Evolutionary conservation across 30 jellyfish, hydroid and myxozoan genomes (phyloP).

Genomic region (Chironex yamaguchii): DNA sequence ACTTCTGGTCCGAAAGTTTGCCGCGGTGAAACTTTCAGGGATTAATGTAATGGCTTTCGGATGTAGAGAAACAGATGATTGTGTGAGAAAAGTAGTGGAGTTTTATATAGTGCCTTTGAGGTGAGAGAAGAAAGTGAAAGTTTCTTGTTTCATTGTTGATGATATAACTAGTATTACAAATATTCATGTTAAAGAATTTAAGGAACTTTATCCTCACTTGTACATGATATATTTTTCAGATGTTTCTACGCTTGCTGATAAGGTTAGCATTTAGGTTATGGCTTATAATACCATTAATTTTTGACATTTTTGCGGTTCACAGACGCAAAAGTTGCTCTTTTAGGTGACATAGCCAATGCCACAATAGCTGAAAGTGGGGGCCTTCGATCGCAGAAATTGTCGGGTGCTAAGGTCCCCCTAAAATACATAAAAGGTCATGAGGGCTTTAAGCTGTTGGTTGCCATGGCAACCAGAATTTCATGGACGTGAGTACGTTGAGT

Average conservation of each 20-base stretch:
- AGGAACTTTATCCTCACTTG: neutral
- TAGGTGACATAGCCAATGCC: neutral
- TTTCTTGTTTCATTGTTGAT: neutral
- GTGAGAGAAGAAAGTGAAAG: conserved; percentile 13
- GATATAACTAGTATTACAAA: neutral
- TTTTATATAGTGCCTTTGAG: conserved; percentile 15
- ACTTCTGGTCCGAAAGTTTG: too few relatives aligned
- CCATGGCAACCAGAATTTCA: too few relatives aligned
- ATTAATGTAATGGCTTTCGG: conserved; percentile 49
- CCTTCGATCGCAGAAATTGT: too few relatives aligned
- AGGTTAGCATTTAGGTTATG: conserved; percentile 7
- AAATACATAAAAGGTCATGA: too few relatives aligned
- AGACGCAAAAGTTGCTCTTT: neutral
- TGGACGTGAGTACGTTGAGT: too few relatives aligned
- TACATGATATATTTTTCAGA: conserved; percentile 6
- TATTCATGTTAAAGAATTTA: neutral
- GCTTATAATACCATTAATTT: neutral
- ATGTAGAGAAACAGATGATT: conserved; percentile 9
- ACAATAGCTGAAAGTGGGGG: too few relatives aligned
- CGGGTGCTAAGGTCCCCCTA: too few relatives aligned
- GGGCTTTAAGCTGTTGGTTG: too few relatives aligned
- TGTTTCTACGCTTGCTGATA: conserved; percentile 31
- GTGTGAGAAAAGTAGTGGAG: conserved; percentile 34
- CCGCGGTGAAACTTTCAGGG: too few relatives aligned
- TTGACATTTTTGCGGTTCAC: neutral